Base-by-base conservation (phyloP, 2,888 invertebrate species). In the Subacronicta megacephala region DNA sequence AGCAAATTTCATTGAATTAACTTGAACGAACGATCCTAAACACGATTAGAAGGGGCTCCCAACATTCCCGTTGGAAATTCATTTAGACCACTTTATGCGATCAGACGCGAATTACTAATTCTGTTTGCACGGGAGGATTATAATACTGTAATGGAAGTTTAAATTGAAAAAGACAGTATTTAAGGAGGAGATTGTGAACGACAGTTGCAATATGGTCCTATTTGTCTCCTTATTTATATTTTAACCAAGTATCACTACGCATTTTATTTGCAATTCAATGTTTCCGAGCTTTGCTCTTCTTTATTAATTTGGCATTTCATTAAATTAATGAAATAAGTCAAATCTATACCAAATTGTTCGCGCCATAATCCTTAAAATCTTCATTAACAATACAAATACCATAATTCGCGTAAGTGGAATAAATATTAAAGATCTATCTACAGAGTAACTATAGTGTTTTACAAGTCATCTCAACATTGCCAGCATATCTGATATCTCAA, bases 1-100 rank as follows among this genome's bases (percentile, higher is more conserved):
- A 54, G 69, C 49, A 55, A 59, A 64, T 66, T 68, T 74, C 67
- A 73, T 74, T 71, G 72, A 69, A 75, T 77, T 75, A 75, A 68
- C 65, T 50, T 58, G 51, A 46, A 55, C 54, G 57, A 72, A 72
- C 63, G 66, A 64, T 69, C 65, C 59, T 58, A 45, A 72, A 62
- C 18, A 42, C 47, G 41, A 66, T 72, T 60, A 75, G 43, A 17
- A 55, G 41, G 51, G 13, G 52, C 31, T 60, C 38, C 56, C 56
- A 47, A 31, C 47, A 46, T 50, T 44, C 58, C 37, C 35, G 33
- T 51, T 41, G 31, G 54, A 57, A 60, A 75, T 72, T 55, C 57
- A 62, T 66, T 75, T 55, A 59, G 42, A 38, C 18, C 23, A 41
- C 43, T 50, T 59, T 46, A 60, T 59, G 38, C 41, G 71, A 53